Conservation (phyloP, 23 tunicate genomes). For the Halocynthia aurantium region DNA sequence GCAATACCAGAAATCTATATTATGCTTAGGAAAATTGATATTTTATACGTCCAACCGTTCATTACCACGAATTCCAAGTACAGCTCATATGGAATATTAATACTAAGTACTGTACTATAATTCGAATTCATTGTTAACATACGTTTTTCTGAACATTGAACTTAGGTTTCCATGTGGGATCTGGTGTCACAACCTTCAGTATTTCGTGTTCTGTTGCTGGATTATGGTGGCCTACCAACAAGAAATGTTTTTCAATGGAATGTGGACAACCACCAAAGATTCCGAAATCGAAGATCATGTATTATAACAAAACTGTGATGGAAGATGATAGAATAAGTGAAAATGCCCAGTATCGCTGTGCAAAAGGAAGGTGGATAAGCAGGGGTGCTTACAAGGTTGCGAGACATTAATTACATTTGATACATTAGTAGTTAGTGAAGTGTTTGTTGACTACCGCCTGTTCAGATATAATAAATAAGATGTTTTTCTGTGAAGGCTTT, state of each 20-base stretch:
- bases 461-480: neutral
- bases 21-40: too few species aligned
- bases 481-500: conserved; percentile 5
- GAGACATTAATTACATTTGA: neutral
- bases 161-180: conserved; percentile 34
- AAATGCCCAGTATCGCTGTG: conserved; percentile 36
- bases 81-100: too few species aligned
- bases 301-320: conserved; percentile 3
- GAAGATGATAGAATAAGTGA: conserved; percentile 17
- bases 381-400: conserved; percentile 48
- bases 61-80: too few species aligned
- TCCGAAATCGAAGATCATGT: conserved; percentile 8
- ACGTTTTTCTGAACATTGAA: neutral
- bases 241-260: conserved; percentile 15
- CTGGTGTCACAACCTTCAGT: neutral
- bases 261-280: conserved; percentile 42
- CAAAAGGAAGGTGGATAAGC: conserved; percentile 55
- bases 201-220: conserved; percentile 32
- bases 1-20: too few species aligned
- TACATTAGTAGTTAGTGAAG: neutral
- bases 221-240: conserved; percentile 17
- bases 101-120: neutral
- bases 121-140: neutral
- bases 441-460: neutral
- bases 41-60: too few species aligned